These are phyloP conservation scores for Cathartes aura DNA, from an alignment of 2,113 vertebrate species.

Conservation along the genomic window DNA sequence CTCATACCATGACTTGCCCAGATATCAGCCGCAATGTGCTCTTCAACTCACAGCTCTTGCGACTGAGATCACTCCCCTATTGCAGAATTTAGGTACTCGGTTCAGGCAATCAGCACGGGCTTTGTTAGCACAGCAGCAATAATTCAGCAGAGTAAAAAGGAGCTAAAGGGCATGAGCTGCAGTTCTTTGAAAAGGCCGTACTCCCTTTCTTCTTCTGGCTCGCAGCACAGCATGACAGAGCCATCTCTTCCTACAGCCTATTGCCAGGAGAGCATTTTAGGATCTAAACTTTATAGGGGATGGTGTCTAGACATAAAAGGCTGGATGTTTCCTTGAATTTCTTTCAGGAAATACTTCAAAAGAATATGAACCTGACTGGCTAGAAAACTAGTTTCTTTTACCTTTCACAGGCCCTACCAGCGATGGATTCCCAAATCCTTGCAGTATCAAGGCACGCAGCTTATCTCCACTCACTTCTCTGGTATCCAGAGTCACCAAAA, in stretches of 20 bases:
- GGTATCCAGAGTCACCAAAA: neutral
- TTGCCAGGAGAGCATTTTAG: neutral
- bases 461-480: neutral
- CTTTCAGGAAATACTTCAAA: neutral
- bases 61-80: fast-evolving
- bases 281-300: neutral
- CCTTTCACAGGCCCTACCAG: neutral
- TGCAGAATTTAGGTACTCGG: neutral
- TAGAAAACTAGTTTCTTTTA: neutral
- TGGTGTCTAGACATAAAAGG: neutral
- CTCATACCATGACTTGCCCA: neutral
- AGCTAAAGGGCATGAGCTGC: neutral
- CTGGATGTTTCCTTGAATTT: neutral
- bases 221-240: neutral
- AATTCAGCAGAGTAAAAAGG: neutral
- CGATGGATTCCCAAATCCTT: neutral
- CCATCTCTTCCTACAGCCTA: neutral
- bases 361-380: neutral
- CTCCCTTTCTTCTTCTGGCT: neutral
- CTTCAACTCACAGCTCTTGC: fast-evolving
- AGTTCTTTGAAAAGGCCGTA: neutral
- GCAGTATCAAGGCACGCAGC: neutral
- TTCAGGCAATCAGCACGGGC: neutral
- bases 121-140: neutral
- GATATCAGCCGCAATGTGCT: neutral